Base-by-base conservation (phyloP, 2,797 vertebrate species). In the Meda fulgida region DNA sequence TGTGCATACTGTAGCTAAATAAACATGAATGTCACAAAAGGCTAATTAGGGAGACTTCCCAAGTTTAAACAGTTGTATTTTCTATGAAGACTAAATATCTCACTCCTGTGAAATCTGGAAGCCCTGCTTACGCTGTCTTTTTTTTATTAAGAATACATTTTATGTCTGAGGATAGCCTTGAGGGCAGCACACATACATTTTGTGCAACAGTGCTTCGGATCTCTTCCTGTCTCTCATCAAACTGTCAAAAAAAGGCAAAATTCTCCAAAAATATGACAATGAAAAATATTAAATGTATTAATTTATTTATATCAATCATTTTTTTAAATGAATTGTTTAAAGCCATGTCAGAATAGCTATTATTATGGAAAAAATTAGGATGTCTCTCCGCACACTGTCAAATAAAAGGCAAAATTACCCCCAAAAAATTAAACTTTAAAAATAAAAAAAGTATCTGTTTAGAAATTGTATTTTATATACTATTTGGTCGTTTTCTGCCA, bases 1-100 rank as follows among this genome's bases (percentile, higher is more conserved):
- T 90, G 29, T 86, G 48, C 21, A 26, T 7, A n/a, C n/a, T n/a
- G n/a, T n/a, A 38, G 71, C 63, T 14, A 83, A 77, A 84, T 83
- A 83, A 85, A n/a, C 75, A 87, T 29, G 78, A 48, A 43, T 34
- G 26, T 13, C 55, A 67, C 55, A 60, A 60, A 70, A 84, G 69
- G 46, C 84, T 70, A 77, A 66, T 75, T 53, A 81, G 46, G 18
- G 48, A 76, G 34, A 51, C 23, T 82, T 82, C 40, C 29, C 18
- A 14, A 40, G 46, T 40, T 6, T 76, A 83, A 76, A 83, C 23
- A 38, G 58, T 55, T 55, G 48, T 72, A 40, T 83, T 83, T 83
- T 67, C 60, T 67, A 63, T 18, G 14, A 75, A 66, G 58, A 75
- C 81, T 65, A 83, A 83, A 83, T 75, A 36, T 83, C 23, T 75